Conservation (phyloP, 2,888 invertebrate genomes). For the Leptinotarsa peninsularis region DNA sequence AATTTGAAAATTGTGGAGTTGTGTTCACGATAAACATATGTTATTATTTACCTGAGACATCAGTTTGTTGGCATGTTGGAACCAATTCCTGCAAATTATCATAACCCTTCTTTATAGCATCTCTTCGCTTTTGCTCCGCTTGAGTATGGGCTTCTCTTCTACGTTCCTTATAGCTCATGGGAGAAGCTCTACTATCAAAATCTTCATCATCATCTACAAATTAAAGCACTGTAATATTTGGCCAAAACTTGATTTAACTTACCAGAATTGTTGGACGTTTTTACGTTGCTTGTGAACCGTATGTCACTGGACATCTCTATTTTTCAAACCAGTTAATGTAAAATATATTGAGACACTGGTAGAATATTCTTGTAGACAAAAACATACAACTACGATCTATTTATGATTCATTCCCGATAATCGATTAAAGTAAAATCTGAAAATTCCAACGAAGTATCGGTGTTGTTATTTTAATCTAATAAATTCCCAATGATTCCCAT, state of each 20-base stretch:
- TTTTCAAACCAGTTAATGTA: not conserved
- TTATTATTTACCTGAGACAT: conserved; percentile 74
- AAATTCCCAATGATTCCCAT: no score
- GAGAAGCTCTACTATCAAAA: conserved; percentile 71
- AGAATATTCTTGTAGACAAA: not conserved
- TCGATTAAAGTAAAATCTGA: not conserved
- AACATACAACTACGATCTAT: not conserved
- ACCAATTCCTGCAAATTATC: conserved; percentile 93
- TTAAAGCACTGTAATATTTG: not conserved
- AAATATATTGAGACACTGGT: not conserved
- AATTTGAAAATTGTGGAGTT: not conserved
- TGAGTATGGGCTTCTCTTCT: conserved; percentile 95
- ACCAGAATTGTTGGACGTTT: conserved; percentile 33
- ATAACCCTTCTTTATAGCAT: conserved; percentile 97
- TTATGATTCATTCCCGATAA: not conserved
- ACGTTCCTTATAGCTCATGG: conserved; percentile 91
- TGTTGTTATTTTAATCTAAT: not conserved
- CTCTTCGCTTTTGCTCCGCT: conserved; percentile 95
- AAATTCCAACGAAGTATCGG: not conserved
- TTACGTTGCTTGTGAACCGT: conserved; percentile 24
- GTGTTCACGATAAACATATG: not conserved
- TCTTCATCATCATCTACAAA: conserved; percentile 71
- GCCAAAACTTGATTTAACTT: not conserved
- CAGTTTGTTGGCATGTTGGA: conserved; percentile 93
- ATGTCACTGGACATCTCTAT: conserved; percentile 35